A percentile compares a stretch with the other conserved stretches of the same genome.
Conservation (phyloP, 2,113 vertebrate genomes). For the Scalopus aquaticus region DNA sequence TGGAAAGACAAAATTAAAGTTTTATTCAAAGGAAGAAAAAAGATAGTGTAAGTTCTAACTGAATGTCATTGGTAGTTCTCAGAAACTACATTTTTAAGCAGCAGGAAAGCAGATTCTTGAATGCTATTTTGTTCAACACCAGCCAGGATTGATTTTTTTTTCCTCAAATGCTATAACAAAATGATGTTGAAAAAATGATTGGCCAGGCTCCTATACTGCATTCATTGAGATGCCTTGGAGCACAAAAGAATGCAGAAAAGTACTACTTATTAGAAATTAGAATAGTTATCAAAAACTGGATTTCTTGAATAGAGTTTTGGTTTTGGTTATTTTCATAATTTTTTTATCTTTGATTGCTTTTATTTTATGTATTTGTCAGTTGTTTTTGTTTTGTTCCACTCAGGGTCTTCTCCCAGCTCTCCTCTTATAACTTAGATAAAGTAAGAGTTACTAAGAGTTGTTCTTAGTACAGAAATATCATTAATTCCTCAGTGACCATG, state of each 20-base stretch:
- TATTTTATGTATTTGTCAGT: not conserved
- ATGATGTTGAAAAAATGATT: not conserved
- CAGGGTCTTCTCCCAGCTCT: not conserved
- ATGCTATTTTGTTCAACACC: no score
- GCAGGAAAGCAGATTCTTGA: not conserved
- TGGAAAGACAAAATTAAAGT: not conserved
- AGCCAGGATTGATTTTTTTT: not conserved
- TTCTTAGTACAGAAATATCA: not conserved
- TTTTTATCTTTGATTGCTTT: not conserved
- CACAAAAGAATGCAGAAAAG: not conserved
- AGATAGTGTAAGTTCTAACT: not conserved
- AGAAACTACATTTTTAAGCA: not conserved
- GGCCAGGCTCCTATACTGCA: not conserved
- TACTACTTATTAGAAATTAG: not conserved
- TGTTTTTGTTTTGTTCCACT: not conserved
- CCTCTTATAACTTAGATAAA: not conserved
- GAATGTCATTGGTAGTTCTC: not conserved
- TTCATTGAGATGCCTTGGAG: not conserved
- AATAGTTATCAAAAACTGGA: not conserved
- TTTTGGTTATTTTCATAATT: not conserved
- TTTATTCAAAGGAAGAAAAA: not conserved
- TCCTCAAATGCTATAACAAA: not conserved
- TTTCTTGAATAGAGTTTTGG: not conserved
- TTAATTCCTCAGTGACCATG: not conserved
- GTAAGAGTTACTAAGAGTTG: not conserved